These are phyloP conservation scores for Phorcus lineatus DNA, from an alignment of 2,888 invertebrate genomes.

Conservation along the genomic window DNA sequence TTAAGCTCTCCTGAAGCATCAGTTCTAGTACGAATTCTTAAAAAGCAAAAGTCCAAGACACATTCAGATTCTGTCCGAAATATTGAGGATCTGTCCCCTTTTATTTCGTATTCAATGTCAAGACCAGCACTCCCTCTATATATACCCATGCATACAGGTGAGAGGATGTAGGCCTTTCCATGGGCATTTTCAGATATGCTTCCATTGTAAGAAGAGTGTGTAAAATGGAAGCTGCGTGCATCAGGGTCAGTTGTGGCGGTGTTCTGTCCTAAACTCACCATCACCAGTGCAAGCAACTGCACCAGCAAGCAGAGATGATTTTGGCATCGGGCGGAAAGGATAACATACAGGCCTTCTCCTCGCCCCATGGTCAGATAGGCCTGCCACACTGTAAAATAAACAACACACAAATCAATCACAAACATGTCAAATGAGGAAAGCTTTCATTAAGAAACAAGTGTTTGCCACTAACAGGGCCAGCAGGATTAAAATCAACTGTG, in stretches of 20 bases:
- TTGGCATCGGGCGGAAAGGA: not conserved
- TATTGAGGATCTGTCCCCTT: conserved; percentile 89
- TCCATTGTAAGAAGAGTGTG: conserved; percentile 69
- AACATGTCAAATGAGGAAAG: too few species aligned
- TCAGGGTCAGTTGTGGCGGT: not conserved
- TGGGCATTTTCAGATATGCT: conserved; percentile 69
- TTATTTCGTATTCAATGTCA: conserved; percentile 88
- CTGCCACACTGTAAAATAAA: too few species aligned
- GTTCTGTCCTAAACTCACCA: not conserved
- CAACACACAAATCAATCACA: too few species aligned
- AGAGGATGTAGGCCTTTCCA: conserved; percentile 87
- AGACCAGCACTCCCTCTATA: conserved; percentile 75
- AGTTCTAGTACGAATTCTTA: conserved; percentile 90
- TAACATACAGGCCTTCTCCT: not conserved
- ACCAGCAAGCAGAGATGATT: not conserved
- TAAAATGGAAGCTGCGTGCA: conserved; percentile 57
- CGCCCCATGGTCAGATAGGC: not conserved
- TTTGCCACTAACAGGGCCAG: too few species aligned
- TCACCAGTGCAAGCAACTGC: not conserved
- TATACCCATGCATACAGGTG: conserved; percentile 87
- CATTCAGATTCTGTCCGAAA: conserved; percentile 93
- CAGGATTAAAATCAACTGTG: too few species aligned
- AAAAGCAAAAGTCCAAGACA: conserved; percentile 96
- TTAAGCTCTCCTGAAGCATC: conserved; percentile 92
- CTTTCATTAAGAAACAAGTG: too few species aligned